phyloP scores from a whole-genome alignment of 1,140 invertebrate species.

The Drosophila kepulauana region DNA sequence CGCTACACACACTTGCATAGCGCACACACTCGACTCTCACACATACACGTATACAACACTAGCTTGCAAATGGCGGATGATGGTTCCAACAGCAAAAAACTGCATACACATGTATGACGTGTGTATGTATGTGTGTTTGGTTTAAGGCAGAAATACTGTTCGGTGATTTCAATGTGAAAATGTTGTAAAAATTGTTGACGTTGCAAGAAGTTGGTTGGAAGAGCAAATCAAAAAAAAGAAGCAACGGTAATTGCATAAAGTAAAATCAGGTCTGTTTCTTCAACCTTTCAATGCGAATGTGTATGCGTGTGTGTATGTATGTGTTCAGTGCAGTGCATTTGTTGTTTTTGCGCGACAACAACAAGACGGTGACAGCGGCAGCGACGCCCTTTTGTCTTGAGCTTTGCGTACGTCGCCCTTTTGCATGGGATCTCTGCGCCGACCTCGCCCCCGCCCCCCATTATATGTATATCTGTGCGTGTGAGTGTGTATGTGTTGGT shows the following conservation, averaged over 20 bases:
- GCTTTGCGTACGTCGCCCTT: slow-evolving; percentile 50
- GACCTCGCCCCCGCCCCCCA: slow-evolving; percentile 10
- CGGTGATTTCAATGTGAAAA: slow-evolving; percentile 65
- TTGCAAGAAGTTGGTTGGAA: slow-evolving; percentile 65
- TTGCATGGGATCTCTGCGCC: slow-evolving; percentile 32
- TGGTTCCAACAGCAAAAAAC: slow-evolving; percentile 67
- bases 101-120: slow-evolving; percentile 59
- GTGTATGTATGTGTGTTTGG: slow-evolving; percentile 23
- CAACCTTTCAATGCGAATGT: background rate
- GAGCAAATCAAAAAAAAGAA: slow-evolving; percentile 36
- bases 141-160: slow-evolving; percentile 48
- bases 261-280: slow-evolving; percentile 31
- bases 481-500: slow-evolving; percentile 31
- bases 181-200: slow-evolving; percentile 77
- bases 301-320: slow-evolving; percentile 40
- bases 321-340: slow-evolving; percentile 56
- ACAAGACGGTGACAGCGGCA: slow-evolving; percentile 29
- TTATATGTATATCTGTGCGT: background rate
- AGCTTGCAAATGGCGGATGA: slow-evolving; percentile 82
- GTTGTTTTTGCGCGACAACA: slow-evolving; percentile 50
- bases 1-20: slow-evolving; percentile 48
- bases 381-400: slow-evolving; percentile 78
- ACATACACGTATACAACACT: slow-evolving; percentile 51
- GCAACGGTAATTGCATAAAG: slow-evolving; percentile 51
- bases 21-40: slow-evolving; percentile 46